Conservation (phyloP, 2,888 invertebrate species). For the Erebia palarica region DNA sequence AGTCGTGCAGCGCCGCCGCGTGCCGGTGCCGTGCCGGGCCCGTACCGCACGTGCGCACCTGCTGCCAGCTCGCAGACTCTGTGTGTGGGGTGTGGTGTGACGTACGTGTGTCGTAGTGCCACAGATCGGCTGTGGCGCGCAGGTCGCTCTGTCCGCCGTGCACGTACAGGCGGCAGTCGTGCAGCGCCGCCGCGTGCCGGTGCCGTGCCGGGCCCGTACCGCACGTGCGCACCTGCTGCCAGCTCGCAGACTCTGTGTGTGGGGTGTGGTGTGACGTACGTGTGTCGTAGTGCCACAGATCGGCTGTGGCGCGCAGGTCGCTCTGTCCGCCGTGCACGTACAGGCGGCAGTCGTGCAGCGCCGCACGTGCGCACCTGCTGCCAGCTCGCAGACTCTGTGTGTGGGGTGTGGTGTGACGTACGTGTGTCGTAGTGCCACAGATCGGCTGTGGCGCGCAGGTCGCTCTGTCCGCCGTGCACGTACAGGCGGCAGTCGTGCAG, state of each 20-base stretch:
- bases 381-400: too few species aligned
- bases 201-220: slow-evolving; percentile 86
- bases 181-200: slow-evolving; percentile 92
- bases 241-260: slow-evolving; percentile 90
- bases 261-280: too few species aligned
- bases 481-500: too few species aligned
- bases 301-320: too few species aligned
- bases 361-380: too few species aligned
- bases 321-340: too few species aligned
- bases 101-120: slow-evolving; percentile 89
- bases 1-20: slow-evolving; percentile 89
- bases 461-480: too few species aligned
- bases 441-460: too few species aligned
- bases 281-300: too few species aligned
- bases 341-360: too few species aligned
- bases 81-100: slow-evolving; percentile 64
- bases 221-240: slow-evolving; percentile 84
- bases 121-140: slow-evolving; percentile 88
- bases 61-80: slow-evolving; percentile 93
- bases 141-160: slow-evolving; percentile 95
- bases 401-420: too few species aligned
- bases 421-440: too few species aligned
- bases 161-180: slow-evolving; percentile 91
- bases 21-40: slow-evolving; percentile 91
- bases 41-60: slow-evolving; percentile 62